Base-by-base conservation (phyloP, 2,888 invertebrate species). In the Sarcophaga subvicina region DNA sequence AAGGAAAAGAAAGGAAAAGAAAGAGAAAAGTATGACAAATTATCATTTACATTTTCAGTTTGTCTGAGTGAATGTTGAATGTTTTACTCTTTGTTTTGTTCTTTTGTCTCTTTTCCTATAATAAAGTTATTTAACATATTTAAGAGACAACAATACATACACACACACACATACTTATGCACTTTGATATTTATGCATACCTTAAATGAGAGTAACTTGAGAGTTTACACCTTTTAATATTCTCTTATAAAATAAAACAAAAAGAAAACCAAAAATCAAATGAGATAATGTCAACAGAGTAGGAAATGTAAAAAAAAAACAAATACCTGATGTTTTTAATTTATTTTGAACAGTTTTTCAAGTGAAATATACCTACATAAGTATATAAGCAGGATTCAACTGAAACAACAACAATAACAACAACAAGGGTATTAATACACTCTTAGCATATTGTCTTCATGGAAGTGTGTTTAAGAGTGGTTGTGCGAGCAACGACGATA, bases 21-120 rank as follows among this genome's bases (percentile, higher is more conserved):
- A 49, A 11, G 12, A 11, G 49, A 25, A 64, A 45, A 72, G 63
- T 70, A 80, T 83, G 67, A 83, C 77, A 80, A 86, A 83, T 86
- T 73, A 80, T 80, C 66, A 76, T 80, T 86, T 72, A 80, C 78
- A 83, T 83, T 86, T 76, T 79, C 37, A 75, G 49, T 49, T 64
- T 47, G 62, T 69, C 47, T 27, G 54, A 25, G 17, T 22, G 47
- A 54, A 54, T 54, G 11, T 17, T 20, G 22, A 1, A 22, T 22
- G 22, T 37, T 69, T 67, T 49, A 2, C 12, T 59, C 20, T 22
- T 14, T 10, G 45, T 45, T 69, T 37, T 63, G 1, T 4, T 54
- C 49, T 49, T 37, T 69, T 63, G 45, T 54, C 63, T 17, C 11
- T 70, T 63, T 49, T 72, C 27, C 22, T 77, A 77, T 77, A 77